Evolutionary conservation across 1,140 invertebrate species (phyloP), one percentile per base, ranked within the genome.

Genomic region (Carposina sasakii): DNA sequence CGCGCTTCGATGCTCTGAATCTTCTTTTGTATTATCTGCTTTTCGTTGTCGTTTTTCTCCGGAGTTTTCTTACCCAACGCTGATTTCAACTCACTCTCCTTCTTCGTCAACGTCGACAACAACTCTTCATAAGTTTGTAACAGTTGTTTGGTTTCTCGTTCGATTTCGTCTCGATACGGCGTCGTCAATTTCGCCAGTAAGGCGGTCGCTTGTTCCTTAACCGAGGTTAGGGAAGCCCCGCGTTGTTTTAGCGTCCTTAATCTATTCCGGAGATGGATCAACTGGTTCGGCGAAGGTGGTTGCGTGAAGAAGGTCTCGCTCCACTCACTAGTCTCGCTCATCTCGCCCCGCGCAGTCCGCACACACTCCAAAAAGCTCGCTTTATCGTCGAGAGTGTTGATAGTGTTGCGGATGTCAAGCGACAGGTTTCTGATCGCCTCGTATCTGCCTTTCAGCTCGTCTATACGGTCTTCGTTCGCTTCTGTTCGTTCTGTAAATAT

Each of bases 201-300:
- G 24, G 76, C 63, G 28, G 76, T 76, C 23, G 72, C 62, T 36
- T 76, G 71, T 36, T 72, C 76, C 51, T 70, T 72, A 24, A 81
- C 48, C 33, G 77, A 74, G 21, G 71, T 70, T 2, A 82, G 57
- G 40, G 70, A 73, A 52, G 65, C 66, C 42, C 79, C 72, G n/a
- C 78, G 62, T 45, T 81, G 73, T 44, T 73, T 72, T 10, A 83
- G 47, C n/a, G 60, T 51, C 8, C 74, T 64, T 19, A 81, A 56
- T 45, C 63, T 72, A 42, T 81, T 81, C 23, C 70, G 56, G 24
- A 79, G 57, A 21, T 85, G 77, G n/a, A 83, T 79, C 12, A 85
- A 62, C 37, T 71, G 77, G 22, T 78, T 71, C 50, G 65, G 68
- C 17, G 65, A 56, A 5, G 74, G 60, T 13, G 50, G 44, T 19